These are phyloP conservation scores for Agrochola lychnidis DNA, from an alignment of 2,888 invertebrate species.

Conservation along the genomic window DNA sequence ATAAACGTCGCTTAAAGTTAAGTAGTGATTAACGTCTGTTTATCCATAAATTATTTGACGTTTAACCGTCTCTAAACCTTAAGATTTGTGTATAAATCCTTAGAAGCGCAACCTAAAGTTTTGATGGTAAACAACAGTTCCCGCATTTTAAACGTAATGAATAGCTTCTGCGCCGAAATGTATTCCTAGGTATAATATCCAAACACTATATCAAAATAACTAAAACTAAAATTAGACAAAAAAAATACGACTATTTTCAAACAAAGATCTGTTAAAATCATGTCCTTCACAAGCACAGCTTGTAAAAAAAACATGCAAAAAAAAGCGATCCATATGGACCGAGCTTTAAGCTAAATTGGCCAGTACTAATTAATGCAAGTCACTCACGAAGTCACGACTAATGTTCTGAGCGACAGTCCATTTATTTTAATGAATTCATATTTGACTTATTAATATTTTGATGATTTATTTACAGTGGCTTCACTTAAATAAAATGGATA, in stretches of 20 bases:
- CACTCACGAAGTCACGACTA: constrained; percentile 37
- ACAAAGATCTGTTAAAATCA: too few species aligned
- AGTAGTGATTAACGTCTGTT: neutral
- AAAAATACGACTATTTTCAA: too few species aligned
- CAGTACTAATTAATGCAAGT: constrained; percentile 29
- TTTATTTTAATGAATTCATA: constrained; percentile 40
- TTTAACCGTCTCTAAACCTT: too few species aligned
- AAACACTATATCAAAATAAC: neutral
- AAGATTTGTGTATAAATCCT: neutral
- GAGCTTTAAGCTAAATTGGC: constrained; percentile 15
- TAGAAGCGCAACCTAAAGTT: neutral
- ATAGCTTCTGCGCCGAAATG: neutral
- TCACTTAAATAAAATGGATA: neutral
- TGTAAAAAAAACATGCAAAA: neutral
- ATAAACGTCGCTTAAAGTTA: too few species aligned
- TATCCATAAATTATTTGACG: too few species aligned
- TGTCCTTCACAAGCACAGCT: too few species aligned
- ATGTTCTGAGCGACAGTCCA: constrained; percentile 20
- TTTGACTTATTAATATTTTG: constrained; percentile 17
- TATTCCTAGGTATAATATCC: neutral
- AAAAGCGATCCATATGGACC: neutral
- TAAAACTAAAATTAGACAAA: too few species aligned
- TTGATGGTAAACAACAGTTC: neutral
- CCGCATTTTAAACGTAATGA: neutral
- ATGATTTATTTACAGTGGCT: constrained; percentile 18